A percentile compares a stretch with the other conserved stretches of the same genome.
phyloP scores from a whole-genome alignment of 2,888 invertebrate genomes.

The Abrostola tripartita region DNA sequence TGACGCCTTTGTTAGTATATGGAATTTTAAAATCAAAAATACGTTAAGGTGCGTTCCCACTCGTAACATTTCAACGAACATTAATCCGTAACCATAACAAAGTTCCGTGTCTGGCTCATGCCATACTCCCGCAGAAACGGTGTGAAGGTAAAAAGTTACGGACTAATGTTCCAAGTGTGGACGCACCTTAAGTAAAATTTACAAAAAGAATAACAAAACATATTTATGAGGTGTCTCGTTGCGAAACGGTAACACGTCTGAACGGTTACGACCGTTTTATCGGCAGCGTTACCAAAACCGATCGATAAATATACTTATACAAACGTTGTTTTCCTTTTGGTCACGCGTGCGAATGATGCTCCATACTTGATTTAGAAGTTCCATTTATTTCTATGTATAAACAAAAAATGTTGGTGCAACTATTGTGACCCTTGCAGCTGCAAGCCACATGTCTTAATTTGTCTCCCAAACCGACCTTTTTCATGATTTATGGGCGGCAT shows the following conservation, averaged over 20 bases:
- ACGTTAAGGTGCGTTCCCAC: constrained; percentile 17
- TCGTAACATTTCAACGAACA: no score
- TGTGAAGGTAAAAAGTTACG: no score
- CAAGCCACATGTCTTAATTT: constrained; percentile 81
- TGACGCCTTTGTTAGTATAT: constrained; percentile 38
- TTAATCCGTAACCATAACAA: no score
- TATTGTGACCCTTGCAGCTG: constrained; percentile 75
- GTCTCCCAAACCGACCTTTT: constrained; percentile 76
- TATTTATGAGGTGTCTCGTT: constrained; percentile 73
- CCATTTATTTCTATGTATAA: constrained; percentile 42
- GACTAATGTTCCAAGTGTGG: no score
- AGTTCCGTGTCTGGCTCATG: no score
- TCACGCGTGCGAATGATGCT: constrained; percentile 72
- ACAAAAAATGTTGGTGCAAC: constrained; percentile 48
- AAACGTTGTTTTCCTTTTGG: constrained; percentile 78
- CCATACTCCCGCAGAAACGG: no score
- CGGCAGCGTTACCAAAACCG: constrained; percentile 71
- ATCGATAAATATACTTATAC: constrained; percentile 63
- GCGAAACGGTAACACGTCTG: constrained; percentile 67
- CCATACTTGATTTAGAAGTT: constrained; percentile 46
- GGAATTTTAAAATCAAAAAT: constrained; percentile 28
- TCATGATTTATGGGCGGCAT: constrained; percentile 75
- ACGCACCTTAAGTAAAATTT: constrained; percentile 11
- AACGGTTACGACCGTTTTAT: constrained; percentile 72
- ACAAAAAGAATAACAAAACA: constrained; percentile 51